Evolutionary conservation across 2,797 vertebrate genomes (phyloP), one percentile per base, ranked within the genome.

Genomic region (Pipistrellus nathusii): DNA sequence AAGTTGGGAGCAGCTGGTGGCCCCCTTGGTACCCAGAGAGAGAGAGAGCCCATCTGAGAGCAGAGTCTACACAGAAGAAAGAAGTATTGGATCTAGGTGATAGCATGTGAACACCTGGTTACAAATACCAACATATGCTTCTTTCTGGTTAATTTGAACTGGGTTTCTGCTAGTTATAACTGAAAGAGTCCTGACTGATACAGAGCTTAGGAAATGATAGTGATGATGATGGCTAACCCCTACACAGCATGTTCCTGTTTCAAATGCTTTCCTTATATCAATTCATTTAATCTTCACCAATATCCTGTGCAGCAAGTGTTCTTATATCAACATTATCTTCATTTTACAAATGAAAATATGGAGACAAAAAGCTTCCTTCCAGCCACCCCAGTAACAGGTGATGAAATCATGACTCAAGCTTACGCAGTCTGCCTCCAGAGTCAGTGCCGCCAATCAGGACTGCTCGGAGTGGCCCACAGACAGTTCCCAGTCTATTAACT

Each of bases 291-390:
- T 78, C 73, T 87, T 72, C 48, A 64, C 8, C 30, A 55, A 23
- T 71, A 15, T 35, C 13, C 73, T 84, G n/a, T 48, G 12, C 10
- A 23, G 4, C 51, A 69, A 13, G 35, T 80, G 41, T 41, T 77
- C 4, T 66, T 53, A 41, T 55, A 46, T 80, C 59, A 85, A 27
- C 59, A 81, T 55, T 51, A 25, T 81, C 53, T 88, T 41, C 73
- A 85, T 80, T 85, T 88, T 86, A 59, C 46, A 94, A 85, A 30
- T 75, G 59, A 93, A n/a, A 21, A 94, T 87, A 90, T 20, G 9
- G 15, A 94, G 85, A 18, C n/a, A 78, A 94, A 91, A 53, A 64
- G 10, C 14, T 75, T 82, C 48, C 57, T 77, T 25, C 72, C 48
- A 38, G 46, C n/a, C n/a, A 73, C 76, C 23, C 23, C 32, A 18